Base-by-base conservation (phyloP, 1,140 invertebrate genomes). In the Hypothenemus hampei region DNA sequence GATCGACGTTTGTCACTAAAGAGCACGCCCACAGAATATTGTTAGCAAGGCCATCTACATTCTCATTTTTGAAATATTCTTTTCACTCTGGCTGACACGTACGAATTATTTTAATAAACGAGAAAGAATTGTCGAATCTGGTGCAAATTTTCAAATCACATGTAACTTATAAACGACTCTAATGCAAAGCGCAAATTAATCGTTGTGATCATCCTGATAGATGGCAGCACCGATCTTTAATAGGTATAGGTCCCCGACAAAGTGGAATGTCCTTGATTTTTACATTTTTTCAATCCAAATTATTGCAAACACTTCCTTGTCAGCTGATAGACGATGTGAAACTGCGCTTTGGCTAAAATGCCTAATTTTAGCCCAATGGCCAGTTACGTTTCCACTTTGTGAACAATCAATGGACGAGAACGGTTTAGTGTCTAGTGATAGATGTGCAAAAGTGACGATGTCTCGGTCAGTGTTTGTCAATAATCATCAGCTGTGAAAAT, bases 401-500 rank as follows among this genome's bases (percentile, higher is more conserved):
- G 41, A 55, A 55, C 44, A 10, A 39, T 47, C 33, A 40, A 55
- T 39, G 33, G 18, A 46, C 52, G 15, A 39, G 37, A 43, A 21
- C 21, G 15, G 33, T 46, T 39, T 16, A 55, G 35, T 47, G 24
- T 16, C 18, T 23, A 45, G 19, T 24, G 16, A 35, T 16, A 21
- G 23, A n/a, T 20, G 13, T 15, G 15, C 5, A 29, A 47, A 46
- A 45, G 36, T 40, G 43, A 37, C n/a, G 6, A 47, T 29, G 35
- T 41, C 45, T 13, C 16, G 44, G 18, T 16, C 21, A 15, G 60
- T 63, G 56, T 63, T 65, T 60, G 51, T 63, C 54, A 50, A 57
- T 58, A 8, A 41, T 20, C 6, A 58, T 67, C 65, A 67, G 64
- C 62, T 67, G 64, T 63, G 55, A 61, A 64, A 67, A 65, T 63